These are phyloP conservation scores for Macroteleia sp. DNA, from an alignment of 2,888 invertebrate species.

Conservation along the genomic window DNA sequence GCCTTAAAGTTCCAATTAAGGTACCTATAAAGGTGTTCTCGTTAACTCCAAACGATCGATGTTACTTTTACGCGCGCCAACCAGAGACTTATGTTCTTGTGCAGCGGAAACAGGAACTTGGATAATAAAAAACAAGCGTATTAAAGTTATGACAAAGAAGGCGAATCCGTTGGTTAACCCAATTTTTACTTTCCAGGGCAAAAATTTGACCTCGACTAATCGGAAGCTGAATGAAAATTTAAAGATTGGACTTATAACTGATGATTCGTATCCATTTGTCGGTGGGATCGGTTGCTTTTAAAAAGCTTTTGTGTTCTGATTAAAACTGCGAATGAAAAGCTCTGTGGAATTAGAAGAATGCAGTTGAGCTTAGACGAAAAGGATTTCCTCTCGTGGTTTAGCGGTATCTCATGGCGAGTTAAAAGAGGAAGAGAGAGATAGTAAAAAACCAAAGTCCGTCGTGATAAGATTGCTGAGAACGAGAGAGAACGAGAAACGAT, in stretches of 20 bases:
- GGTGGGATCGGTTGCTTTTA: conserved; percentile 27
- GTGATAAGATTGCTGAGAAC: conserved; percentile 29
- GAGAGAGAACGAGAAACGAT: conserved; percentile 26
- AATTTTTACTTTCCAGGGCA: neutral
- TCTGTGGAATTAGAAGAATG: conserved; percentile 58
- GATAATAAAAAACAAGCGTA: conserved; percentile 37
- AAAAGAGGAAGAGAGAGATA: conserved; percentile 15
- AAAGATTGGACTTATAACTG: conserved; percentile 18
- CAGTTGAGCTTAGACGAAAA: conserved; percentile 52
- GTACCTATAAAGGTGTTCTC: conserved; percentile 70
- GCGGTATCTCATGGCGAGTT: conserved; percentile 41
- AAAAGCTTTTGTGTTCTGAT: conserved; percentile 46
- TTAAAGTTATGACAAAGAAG: conserved; percentile 14
- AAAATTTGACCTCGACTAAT: neutral
- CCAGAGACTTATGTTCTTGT: conserved; percentile 40
- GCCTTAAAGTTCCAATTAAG: conserved; percentile 76
- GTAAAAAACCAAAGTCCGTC: neutral
- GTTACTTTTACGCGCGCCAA: conserved; percentile 63
- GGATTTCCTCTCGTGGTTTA: conserved; percentile 57
- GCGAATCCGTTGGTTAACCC: neutral
- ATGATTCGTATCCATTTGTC: conserved; percentile 10
- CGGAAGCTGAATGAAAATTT: neutral
- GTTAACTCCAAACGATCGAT: conserved; percentile 70
- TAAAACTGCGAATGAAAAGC: conserved; percentile 49
- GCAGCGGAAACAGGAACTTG: conserved; percentile 10